Evolutionary conservation across 2,888 invertebrate species (phyloP).

Genomic region (Rhagonycha fulva): DNA sequence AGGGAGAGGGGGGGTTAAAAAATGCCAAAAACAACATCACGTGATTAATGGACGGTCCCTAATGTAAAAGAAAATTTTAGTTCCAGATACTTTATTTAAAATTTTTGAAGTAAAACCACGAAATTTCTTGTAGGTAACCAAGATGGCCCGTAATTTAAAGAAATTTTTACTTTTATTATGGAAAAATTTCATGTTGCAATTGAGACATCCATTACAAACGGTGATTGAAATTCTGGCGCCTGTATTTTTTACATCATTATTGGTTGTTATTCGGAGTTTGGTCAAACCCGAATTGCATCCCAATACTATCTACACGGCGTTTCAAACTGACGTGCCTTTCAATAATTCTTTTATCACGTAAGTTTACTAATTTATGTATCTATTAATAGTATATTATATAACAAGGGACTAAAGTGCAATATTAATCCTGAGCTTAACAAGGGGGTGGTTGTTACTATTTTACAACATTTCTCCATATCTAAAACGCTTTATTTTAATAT

Average conservation of each 20-base stretch:
- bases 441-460: too few species aligned
- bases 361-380: not conserved
- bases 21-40: too few species aligned
- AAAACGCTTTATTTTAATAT: too few species aligned
- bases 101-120: not conserved
- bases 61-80: too few species aligned
- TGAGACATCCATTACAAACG: constrained; percentile 69
- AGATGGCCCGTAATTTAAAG: constrained; percentile 17
- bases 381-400: too few species aligned
- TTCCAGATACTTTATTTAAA: too few species aligned
- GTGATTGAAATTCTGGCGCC: constrained; percentile 68
- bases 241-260: constrained; percentile 65
- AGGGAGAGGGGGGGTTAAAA: too few species aligned
- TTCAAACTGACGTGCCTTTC: not conserved
- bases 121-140: not conserved
- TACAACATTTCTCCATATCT: too few species aligned
- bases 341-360: constrained; percentile 6
- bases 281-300: constrained; percentile 59
- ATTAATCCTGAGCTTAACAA: too few species aligned
- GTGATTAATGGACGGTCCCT: too few species aligned
- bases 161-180: constrained; percentile 73
- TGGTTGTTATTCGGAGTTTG: constrained; percentile 71
- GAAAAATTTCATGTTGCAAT: constrained; percentile 81
- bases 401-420: too few species aligned
- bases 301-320: not conserved